These are phyloP conservation scores for Taeniopygia guttata DNA, from an alignment of 2,797 vertebrate genomes.

Conservation along the genomic window DNA sequence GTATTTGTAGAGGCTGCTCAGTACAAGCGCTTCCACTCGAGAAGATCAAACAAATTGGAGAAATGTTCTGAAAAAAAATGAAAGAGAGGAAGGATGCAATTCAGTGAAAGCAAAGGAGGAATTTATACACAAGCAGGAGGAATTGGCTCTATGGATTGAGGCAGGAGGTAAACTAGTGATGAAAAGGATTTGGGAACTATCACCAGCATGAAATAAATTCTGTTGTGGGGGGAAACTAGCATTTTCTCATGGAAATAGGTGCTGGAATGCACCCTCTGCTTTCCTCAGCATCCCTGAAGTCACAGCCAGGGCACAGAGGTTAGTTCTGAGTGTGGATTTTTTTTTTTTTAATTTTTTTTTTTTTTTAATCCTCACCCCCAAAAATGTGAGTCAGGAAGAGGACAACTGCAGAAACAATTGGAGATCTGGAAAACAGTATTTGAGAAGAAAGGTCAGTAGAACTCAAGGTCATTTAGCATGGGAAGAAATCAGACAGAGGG, in stretches of 20 bases:
- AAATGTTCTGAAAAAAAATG: constrained; percentile 10
- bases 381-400: not conserved
- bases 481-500: not conserved
- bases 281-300: not conserved
- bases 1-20: constrained; percentile 51
- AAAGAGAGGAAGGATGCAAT: constrained; percentile 9
- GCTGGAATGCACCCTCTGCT: not conserved
- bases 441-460: not conserved
- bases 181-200: not conserved
- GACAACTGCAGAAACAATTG: not conserved
- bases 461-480: not conserved
- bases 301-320: not conserved
- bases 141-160: not conserved
- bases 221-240: not conserved
- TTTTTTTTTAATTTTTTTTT: not conserved
- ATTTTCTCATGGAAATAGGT: not conserved
- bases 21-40: constrained; percentile 57
- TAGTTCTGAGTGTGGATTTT: not conserved
- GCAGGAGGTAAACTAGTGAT: not conserved
- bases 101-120: constrained; percentile 17
- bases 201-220: not conserved
- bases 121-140: not conserved
- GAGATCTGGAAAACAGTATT: not conserved
- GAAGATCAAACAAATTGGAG: constrained; percentile 62
- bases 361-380: not conserved